phyloP scores from a whole-genome alignment of 2,113 vertebrate genomes.

The Phrynocephalus versicolor region DNA sequence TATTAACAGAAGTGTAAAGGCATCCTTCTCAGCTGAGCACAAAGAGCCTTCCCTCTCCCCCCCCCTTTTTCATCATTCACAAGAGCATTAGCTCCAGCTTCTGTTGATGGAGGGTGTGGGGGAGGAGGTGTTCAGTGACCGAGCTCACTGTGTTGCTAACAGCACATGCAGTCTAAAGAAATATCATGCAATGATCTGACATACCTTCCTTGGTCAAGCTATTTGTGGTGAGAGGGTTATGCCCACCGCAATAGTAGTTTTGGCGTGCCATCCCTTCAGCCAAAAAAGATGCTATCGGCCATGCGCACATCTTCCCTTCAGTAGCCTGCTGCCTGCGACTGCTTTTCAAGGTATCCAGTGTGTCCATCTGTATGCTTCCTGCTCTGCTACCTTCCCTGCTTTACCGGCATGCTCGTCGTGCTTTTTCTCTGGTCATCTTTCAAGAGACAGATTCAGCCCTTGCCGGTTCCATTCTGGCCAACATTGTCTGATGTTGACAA shows the following conservation, averaged over 20 bases:
- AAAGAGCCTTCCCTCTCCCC: slow-evolving; percentile 36
- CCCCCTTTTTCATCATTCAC: slow-evolving; percentile 26
- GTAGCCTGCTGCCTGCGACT: slow-evolving; percentile 66
- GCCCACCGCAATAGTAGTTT: slow-evolving; percentile 75
- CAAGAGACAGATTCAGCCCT: slow-evolving; percentile 64
- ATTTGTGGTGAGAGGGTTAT: slow-evolving; percentile 73
- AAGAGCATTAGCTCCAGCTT: slow-evolving; percentile 53
- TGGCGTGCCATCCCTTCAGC: slow-evolving; percentile 79
- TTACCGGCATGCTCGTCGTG: slow-evolving; percentile 55
- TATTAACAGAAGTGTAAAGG: slow-evolving; percentile 35
- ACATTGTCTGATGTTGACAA: slow-evolving; percentile 50
- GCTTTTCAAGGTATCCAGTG: slow-evolving; percentile 68
- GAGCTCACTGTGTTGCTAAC: slow-evolving; percentile 57
- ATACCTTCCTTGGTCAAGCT: slow-evolving; percentile 81
- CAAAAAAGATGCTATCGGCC: slow-evolving; percentile 74
- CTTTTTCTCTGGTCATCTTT: slow-evolving; percentile 55
- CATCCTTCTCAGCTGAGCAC: slow-evolving; percentile 42
- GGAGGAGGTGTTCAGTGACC: background rate
- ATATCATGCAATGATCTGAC: slow-evolving; percentile 70
- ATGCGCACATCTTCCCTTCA: slow-evolving; percentile 74
- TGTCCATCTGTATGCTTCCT: slow-evolving; percentile 76
- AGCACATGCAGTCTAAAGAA: slow-evolving; percentile 63
- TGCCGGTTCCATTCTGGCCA: slow-evolving; percentile 5
- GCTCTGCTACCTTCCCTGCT: slow-evolving; percentile 66
- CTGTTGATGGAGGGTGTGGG: slow-evolving; percentile 34